These are phyloP conservation scores for Orchestia grillus DNA, from an alignment of 1,140 invertebrate genomes.

Conservation along the genomic window DNA sequence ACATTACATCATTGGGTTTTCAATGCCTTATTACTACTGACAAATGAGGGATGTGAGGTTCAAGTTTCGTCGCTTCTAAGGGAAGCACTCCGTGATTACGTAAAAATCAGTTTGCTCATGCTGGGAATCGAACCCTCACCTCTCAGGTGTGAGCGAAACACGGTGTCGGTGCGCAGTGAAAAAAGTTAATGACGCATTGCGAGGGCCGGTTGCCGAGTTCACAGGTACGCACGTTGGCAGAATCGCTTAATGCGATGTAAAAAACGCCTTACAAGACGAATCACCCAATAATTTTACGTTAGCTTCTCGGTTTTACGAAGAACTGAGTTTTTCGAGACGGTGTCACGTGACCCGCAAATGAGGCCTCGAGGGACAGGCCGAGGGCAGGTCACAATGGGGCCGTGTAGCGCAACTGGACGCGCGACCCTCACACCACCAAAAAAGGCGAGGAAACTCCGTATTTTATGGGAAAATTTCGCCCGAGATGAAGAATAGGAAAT, in stretches of 20 bases:
- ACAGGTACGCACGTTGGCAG: background rate
- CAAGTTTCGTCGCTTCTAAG: too few species aligned
- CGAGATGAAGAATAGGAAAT: background rate
- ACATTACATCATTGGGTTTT: too few species aligned
- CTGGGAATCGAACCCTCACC: too few species aligned
- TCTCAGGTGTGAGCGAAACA: background rate
- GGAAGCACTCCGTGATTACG: too few species aligned
- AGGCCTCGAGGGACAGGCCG: background rate
- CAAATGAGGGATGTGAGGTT: too few species aligned
- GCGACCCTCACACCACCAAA: background rate
- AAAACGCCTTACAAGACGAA: background rate
- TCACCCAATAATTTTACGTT: background rate
- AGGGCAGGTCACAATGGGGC: background rate
- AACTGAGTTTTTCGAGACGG: background rate
- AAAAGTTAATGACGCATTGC: background rate
- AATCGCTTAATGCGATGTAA: background rate
- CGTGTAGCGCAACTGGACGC: background rate
- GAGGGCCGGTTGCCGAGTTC: background rate
- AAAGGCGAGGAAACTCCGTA: background rate
- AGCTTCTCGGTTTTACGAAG: background rate
- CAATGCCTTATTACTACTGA: too few species aligned
- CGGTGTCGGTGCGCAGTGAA: background rate
- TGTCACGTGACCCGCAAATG: background rate
- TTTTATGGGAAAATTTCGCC: background rate
- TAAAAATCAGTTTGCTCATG: too few species aligned